Base-by-base conservation (phyloP, 2,113 vertebrate genomes). In the Dasyornis broadbenti region DNA sequence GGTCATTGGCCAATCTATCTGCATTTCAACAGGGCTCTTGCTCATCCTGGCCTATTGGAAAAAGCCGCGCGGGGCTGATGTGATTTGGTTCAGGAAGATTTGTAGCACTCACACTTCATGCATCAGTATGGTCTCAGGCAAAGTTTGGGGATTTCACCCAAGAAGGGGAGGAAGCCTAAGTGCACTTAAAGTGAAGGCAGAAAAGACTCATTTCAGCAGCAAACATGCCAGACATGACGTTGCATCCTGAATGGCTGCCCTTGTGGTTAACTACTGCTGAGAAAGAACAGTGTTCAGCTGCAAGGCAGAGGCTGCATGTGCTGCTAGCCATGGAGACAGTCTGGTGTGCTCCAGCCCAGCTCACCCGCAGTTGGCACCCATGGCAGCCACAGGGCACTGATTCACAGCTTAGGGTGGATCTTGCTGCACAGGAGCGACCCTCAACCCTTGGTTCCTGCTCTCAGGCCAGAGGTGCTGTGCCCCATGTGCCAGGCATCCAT, bases 351-450 rank as follows among this genome's bases (percentile, higher is more conserved):
- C 52, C 37, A 44, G 5, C 9, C 6, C 35, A 17, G 31, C 26
- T 65, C 31, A 26, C 21, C 39, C n/a, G n/a, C n/a, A n/a, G n/a
- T n/a, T n/a, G n/a, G n/a, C n/a, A n/a, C n/a, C n/a, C n/a, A n/a
- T n/a, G n/a, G n/a, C n/a, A 20, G 50, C 44, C 0, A 0, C 0
- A 1, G n/a, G 54, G 21, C 39, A 78, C 45, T 1, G 0, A 63
- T 45, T 52, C 1, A 0, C 40, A 50, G 60, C 66, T 47, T 22
- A 37, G 71, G 21, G 30, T 39, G 30, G 17, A 45, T 69, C 7
- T 33, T 57, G 31, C n/a, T 33, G 56, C 70, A 56, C 47, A 1
- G 1, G 19, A 80, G 30, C 4, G 28, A 45, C 15, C 49, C 44
- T 57, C 45, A 57, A 0, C n/a, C 47, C 50, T 50, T 28, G 49